Base-by-base conservation (phyloP, 2,797 vertebrate genomes). In the Fistularia commersonii region DNA sequence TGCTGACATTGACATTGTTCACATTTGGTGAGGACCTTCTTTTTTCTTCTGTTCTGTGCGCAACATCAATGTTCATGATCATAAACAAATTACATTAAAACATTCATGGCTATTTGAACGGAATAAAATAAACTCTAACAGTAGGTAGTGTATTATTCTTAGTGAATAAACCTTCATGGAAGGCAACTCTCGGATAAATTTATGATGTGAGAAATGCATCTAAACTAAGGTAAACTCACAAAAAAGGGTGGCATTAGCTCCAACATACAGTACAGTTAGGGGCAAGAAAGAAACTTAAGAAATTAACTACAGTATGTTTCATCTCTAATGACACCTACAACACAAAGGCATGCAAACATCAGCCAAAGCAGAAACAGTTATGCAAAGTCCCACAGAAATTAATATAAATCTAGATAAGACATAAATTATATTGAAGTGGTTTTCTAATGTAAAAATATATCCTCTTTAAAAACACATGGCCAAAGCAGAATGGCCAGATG, bases 131-230 rank as follows among this genome's bases (percentile, higher is more conserved):
- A 41, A 48, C 14, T 49, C 32, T 51, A 67, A 51, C 39, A 60
- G 41, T 58, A 71, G 77, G 65, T 63, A 87, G 61, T 74, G 66
- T 73, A 54, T 55, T 62, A 72, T 76, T 77, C 79, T 71, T 50
- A 71, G 45, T 67, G 43, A 74, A 14, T 43, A 11, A 75, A 75
- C 90, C 92, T 95, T 94, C 90, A 91, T 42, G 80, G 92, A 94
- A 93, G 92, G 91, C 76, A 81, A 70, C 78, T 61, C 3, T 61
- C 43, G 59, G 8, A 61, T 39, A 61, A 41, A 36, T 64, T 51
- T 36, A 13, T 41, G 46, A 49, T 54, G 43, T 73, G 59, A 44
- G 61, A 75, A 69, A 72, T 69, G 63, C 64, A 35, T 73, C 64
- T 72, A 64, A 45, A 54, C 45, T 49, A 48, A 36, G 8, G 39